Conservation (phyloP, 2,113 vertebrate genomes). For the Nothoprocta pentlandii region DNA sequence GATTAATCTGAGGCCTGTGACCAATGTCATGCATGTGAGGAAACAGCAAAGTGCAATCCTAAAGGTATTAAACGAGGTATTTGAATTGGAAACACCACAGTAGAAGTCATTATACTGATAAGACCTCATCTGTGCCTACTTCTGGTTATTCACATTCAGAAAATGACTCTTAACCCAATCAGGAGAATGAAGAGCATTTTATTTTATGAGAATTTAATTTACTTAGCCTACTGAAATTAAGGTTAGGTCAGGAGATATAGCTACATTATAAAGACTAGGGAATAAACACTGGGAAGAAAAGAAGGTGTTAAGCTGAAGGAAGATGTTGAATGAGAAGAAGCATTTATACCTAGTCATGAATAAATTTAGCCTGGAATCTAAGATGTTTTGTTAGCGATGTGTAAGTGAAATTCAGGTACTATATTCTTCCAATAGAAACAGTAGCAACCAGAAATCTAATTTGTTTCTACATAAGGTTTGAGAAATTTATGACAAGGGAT, state of each 20-base stretch:
- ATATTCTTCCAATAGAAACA: not conserved
- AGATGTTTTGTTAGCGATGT: not conserved
- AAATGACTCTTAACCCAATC: not conserved
- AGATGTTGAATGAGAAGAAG: not conserved
- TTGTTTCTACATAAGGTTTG: not conserved
- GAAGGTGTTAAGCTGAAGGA: not conserved
- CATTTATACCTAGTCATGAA: not conserved
- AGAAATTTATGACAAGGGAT: not conserved
- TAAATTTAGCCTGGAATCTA: constrained; percentile 2
- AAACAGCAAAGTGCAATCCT: not conserved
- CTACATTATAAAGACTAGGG: not conserved
- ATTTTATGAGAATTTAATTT: not conserved
- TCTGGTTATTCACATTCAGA: not conserved
- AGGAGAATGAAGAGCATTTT: not conserved
- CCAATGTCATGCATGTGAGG: not conserved
- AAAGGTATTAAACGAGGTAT: not conserved
- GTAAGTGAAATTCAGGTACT: not conserved
- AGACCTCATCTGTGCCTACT: not conserved
- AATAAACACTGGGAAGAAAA: not conserved
- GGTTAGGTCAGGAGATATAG: not conserved
- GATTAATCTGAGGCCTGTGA: not conserved
- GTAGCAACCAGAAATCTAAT: not conserved
- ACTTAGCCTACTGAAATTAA: not conserved
- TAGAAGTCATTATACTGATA: not conserved
- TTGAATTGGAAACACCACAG: not conserved